Conservation (phyloP, 2,113 vertebrate genomes). For the Odontophorus gujanensis region DNA sequence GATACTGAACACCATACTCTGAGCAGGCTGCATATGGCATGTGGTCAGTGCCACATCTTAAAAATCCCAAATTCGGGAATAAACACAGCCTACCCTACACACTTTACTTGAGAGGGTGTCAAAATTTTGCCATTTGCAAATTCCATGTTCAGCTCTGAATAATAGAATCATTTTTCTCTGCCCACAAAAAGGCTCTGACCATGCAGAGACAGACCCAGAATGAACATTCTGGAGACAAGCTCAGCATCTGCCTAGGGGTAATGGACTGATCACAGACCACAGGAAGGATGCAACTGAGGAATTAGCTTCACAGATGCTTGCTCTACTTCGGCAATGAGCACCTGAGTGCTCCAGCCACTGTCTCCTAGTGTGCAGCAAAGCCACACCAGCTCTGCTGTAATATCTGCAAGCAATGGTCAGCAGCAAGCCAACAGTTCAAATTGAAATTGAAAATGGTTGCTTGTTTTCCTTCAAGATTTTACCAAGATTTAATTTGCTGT, state of each 20-base stretch:
- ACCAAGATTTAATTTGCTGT: neutral
- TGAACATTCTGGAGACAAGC: neutral
- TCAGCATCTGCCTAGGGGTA: neutral
- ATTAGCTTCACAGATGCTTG: neutral
- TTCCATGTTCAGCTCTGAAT: neutral
- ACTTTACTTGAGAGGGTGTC: neutral
- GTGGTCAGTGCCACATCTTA: neutral
- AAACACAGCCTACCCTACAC: neutral
- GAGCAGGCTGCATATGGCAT: neutral
- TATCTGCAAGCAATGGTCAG: neutral
- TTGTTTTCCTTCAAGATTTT: neutral
- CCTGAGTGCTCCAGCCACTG: neutral
- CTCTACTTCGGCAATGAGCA: neutral
- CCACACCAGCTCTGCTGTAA: neutral
- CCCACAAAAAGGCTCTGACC: neutral
- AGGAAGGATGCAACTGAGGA: neutral
- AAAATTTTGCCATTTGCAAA: neutral
- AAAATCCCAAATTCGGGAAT: neutral
- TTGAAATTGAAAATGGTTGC: neutral
- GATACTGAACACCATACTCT: neutral
- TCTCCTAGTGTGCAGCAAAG: neutral
- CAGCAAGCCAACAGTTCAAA: neutral
- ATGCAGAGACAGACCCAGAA: neutral
- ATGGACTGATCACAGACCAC: neutral
- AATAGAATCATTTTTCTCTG: neutral